These are phyloP conservation scores for Galeruca laticollis DNA, from an alignment of 2,888 invertebrate genomes.

Conservation along the genomic window DNA sequence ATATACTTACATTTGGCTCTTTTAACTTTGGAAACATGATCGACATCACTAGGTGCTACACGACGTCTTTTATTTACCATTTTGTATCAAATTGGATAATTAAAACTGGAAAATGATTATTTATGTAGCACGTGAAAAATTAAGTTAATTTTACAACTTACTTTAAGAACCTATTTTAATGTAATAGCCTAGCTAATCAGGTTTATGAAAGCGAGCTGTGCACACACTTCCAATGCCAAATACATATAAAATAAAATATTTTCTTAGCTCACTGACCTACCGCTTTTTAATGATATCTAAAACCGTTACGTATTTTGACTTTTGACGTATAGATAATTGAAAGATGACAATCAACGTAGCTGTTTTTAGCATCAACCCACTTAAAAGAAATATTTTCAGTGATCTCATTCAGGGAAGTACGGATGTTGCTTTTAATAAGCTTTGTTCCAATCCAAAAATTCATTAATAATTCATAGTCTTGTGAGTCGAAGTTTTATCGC, in stretches of 20 bases:
- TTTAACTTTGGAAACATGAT: slow-evolving; percentile 43
- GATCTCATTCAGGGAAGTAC: no score
- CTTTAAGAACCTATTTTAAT: not conserved
- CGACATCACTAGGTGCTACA: slow-evolving; percentile 17
- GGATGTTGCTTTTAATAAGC: no score
- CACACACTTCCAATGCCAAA: not conserved
- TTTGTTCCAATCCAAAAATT: no score
- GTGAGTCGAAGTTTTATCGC: no score
- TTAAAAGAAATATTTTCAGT: no score
- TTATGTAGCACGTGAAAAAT: slow-evolving; percentile 19
- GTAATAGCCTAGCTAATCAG: not conserved
- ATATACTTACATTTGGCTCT: slow-evolving; percentile 51
- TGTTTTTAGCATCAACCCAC: not conserved
- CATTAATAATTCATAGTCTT: no score
- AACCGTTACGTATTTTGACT: slow-evolving; percentile 26
- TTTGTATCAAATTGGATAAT: not conserved
- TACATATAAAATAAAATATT: not conserved
- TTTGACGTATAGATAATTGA: not conserved
- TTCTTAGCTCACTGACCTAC: not conserved
- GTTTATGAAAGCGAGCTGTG: not conserved
- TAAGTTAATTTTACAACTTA: slow-evolving; percentile 14
- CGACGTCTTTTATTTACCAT: slow-evolving; percentile 42
- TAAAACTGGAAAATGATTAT: slow-evolving; percentile 7
- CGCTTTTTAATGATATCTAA: slow-evolving; percentile 15
- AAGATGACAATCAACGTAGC: not conserved